These are phyloP conservation scores for Parthenolecanium corni DNA, from an alignment of 2,888 invertebrate genomes.

Conservation along the genomic window DNA sequence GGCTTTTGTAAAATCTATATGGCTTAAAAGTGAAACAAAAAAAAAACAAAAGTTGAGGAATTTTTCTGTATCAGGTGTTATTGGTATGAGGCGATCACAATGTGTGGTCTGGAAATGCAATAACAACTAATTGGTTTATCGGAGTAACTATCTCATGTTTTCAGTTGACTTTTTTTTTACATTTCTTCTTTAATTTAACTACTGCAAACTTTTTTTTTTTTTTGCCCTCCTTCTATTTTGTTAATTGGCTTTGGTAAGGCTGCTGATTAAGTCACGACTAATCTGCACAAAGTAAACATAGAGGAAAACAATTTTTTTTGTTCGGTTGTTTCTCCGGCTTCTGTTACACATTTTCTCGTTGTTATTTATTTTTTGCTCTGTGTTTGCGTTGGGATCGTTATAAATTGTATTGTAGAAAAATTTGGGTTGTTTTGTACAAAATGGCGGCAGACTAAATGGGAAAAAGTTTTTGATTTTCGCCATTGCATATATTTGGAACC, in stretches of 20 bases:
- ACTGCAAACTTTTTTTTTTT: too few relatives aligned
- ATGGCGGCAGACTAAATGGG: too few relatives aligned
- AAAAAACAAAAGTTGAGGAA: background rate
- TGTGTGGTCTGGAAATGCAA: slow-evolving; percentile 11
- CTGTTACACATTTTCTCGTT: background rate
- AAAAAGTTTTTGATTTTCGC: too few relatives aligned
- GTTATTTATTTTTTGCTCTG: too few relatives aligned
- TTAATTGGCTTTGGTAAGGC: slow-evolving; percentile 2
- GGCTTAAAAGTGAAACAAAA: too few relatives aligned
- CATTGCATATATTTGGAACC: too few relatives aligned
- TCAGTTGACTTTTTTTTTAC: background rate
- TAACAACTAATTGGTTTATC: slow-evolving; percentile 16
- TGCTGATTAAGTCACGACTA: slow-evolving; percentile 14
- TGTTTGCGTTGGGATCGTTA: too few relatives aligned
- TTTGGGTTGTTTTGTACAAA: too few relatives aligned
- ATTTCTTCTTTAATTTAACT: background rate
- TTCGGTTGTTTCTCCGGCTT: background rate
- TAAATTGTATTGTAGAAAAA: too few relatives aligned
- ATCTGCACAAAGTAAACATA: background rate
- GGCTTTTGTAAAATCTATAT: too few relatives aligned
- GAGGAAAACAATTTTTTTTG: background rate
- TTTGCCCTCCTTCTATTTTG: background rate
- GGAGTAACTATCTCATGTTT: slow-evolving; percentile 5
- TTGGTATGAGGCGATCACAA: background rate
- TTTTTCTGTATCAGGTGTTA: background rate